Evolutionary conservation across 2,797 vertebrate genomes (phyloP).

Genomic region (Poeciliopsis turneri): DNA sequence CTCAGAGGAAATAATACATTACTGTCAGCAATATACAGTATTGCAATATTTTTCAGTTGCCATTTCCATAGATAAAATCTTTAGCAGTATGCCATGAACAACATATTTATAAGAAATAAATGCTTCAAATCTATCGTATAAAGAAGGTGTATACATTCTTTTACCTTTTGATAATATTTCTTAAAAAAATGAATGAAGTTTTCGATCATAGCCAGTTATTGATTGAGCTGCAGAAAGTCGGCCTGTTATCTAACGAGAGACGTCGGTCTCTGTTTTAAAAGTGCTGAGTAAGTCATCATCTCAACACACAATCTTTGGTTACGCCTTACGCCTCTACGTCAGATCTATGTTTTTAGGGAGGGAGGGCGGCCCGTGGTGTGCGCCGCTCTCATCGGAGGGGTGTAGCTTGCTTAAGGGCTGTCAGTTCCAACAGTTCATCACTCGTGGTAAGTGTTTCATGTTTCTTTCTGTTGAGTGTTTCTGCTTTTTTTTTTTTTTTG

Average conservation of each 20-base stretch:
- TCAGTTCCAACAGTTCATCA: slow-evolving; percentile 59
- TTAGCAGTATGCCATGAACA: background rate
- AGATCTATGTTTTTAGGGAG: slow-evolving; percentile 4
- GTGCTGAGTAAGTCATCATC: slow-evolving; percentile 19
- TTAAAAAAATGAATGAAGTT: background rate
- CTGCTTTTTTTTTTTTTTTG: background rate
- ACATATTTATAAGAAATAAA: background rate
- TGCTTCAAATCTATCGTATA: background rate
- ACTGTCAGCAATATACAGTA: background rate
- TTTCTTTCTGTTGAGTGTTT: background rate
- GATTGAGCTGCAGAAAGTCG: background rate
- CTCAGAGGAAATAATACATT: background rate
- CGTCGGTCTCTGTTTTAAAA: slow-evolving; percentile 4
- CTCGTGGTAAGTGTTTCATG: slow-evolving; percentile 66
- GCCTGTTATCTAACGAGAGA: background rate
- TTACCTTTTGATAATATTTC: background rate
- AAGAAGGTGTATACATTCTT: background rate
- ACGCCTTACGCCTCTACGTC: slow-evolving; percentile 62
- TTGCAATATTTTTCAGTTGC: background rate
- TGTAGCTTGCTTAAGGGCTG: slow-evolving; percentile 30
- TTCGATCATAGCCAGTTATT: background rate
- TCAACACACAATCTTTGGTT: slow-evolving; percentile 22
- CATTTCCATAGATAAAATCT: background rate
- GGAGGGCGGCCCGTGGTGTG: slow-evolving; percentile 32
- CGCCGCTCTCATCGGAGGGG: slow-evolving; percentile 35